Evolutionary conservation across 2,797 vertebrate species (phyloP), one percentile per base, ranked within the genome.

Genomic region (Xenops minutus): DNA sequence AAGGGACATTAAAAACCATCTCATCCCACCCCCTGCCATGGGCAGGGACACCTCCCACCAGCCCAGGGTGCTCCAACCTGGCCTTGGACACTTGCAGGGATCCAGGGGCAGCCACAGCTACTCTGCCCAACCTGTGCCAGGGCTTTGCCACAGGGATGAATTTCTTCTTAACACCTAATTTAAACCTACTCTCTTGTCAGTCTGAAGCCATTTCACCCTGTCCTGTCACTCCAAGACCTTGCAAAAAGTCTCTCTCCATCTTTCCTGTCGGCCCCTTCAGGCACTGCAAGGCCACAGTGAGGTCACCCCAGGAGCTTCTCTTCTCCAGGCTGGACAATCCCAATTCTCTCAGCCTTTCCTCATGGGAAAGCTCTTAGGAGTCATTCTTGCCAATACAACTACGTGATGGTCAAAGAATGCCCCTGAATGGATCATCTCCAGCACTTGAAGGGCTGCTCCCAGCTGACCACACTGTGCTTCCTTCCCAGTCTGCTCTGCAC

Each of bases 261-360:
- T n/a, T 59, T n/a, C 59, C 2, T n/a, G 3, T 12, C 5, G 6
- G 34, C 46, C 46, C n/a, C 46, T 41, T 54, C 30, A 85, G 67
- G 52, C 1, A 2, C 66, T 72, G 46, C 1, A 46, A 72, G 18
- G 88, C 9, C 59, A 27, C 59, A 59, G 0, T 12, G 0, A 17
- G 22, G 15, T 46, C 39, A 66, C 22, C 6, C 26, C 16, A 41
- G 34, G 34, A 8, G 14, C 30, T 41, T 41, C 52, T 12, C 34
- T 2, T 34, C 39, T 52, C 46, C 39, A 66, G 34, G 39, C 13
- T 73, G 15, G 54, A 78, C 10, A 78, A 49, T 7, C 26, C 36
- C 9, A 54, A 2, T 11, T 54, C 41, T 36, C 52, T 14, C 46
- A 67, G 30, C 30, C 39, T 43, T 24, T 66, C 15, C 36, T 17